Percentiles rank a stretch among this genome's conserved stretches.
phyloP scores from a whole-genome alignment of 1,140 invertebrate species.

The Bombus balteatus region DNA sequence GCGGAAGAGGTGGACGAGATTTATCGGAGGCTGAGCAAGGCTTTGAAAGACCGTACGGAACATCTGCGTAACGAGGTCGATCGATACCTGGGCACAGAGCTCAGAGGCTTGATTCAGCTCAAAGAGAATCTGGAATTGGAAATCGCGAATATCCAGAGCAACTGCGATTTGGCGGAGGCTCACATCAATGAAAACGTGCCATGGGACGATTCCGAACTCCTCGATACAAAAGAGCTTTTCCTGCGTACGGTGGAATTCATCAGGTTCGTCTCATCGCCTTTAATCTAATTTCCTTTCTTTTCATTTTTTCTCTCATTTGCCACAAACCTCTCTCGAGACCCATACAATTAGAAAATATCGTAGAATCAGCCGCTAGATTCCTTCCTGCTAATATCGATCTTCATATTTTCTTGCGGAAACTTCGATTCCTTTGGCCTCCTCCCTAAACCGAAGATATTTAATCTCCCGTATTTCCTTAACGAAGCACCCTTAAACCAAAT shows the following conservation, averaged over 20 bases:
- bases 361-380: too few relatives aligned
- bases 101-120: constrained; percentile 91
- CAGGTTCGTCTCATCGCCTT: constrained; percentile 68
- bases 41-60: constrained; percentile 95
- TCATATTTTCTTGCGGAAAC: neutral
- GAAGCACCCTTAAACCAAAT: too few relatives aligned
- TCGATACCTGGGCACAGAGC: constrained; percentile 91
- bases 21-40: constrained; percentile 93
- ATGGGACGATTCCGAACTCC: constrained; percentile 94
- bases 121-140: constrained; percentile 97
- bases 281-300: neutral
- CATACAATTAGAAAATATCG: neutral
- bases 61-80: constrained; percentile 94
- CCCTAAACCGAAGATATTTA: neutral
- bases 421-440: neutral
- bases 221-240: constrained; percentile 97
- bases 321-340: too few relatives aligned
- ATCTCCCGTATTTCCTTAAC: neutral
- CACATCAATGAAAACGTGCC: constrained; percentile 93
- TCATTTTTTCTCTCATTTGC: neutral
- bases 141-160: constrained; percentile 95
- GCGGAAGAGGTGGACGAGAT: constrained; percentile 97
- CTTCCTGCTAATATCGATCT: neutral
- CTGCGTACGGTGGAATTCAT: constrained; percentile 96
- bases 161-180: constrained; percentile 98